These are phyloP conservation scores for Austrofundulus limnaeus DNA, from an alignment of 2,113 vertebrate species.

Conservation along the genomic window DNA sequence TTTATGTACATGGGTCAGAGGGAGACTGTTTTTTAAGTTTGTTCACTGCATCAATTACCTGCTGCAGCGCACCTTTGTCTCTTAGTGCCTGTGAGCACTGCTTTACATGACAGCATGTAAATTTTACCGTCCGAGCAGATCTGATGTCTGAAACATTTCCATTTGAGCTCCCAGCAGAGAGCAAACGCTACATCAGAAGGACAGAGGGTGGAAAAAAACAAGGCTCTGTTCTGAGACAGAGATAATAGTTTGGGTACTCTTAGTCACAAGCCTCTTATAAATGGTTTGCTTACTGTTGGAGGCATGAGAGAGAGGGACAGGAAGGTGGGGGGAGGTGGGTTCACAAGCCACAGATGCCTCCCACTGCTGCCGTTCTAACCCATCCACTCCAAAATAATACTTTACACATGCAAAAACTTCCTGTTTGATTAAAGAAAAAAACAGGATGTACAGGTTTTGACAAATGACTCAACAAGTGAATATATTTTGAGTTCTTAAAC, in stretches of 20 bases:
- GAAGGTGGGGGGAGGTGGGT: constrained; percentile 14
- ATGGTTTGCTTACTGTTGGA: constrained; percentile 28
- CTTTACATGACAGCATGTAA: neutral
- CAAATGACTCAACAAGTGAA: too few species aligned
- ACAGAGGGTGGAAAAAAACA: neutral
- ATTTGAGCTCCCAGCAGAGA: neutral
- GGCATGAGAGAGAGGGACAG: constrained; percentile 30
- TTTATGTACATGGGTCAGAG: neutral
- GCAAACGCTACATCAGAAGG: neutral
- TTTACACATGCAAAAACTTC: constrained; percentile 14
- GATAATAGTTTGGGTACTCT: constrained; percentile 46
- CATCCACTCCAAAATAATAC: constrained; percentile 69
- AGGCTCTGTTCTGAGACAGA: neutral
- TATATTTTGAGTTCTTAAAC: too few species aligned
- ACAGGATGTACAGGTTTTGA: too few species aligned
- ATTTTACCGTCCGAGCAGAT: constrained; percentile 40
- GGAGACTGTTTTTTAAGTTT: neutral
- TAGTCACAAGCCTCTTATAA: constrained; percentile 71
- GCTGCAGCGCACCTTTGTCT: constrained; percentile 3
- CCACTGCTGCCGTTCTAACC: constrained; percentile 42
- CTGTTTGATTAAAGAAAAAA: too few species aligned
- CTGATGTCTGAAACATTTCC: constrained; percentile 26
- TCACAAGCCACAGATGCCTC: constrained; percentile 49
- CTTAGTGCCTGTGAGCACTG: constrained; percentile 24
- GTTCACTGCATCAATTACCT: neutral